A percentile compares a stretch with the other conserved stretches of the same genome.
phyloP scores from a whole-genome alignment of 53 echinoderm and acorn worm genomes.

The Astropecten irregularis region DNA sequence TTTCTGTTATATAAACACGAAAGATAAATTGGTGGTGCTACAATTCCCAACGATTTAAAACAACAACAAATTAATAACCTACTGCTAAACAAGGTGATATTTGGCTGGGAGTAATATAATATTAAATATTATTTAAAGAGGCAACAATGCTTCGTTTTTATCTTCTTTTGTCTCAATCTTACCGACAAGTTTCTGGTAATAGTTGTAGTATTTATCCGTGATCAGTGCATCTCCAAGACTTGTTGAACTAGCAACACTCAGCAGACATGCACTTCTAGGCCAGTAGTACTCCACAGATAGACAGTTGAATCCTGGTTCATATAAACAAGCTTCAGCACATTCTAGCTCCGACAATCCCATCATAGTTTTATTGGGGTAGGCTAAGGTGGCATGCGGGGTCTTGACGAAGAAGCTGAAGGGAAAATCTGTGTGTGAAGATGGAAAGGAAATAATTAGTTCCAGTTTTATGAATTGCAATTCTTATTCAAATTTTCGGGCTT shows the following conservation, averaged over 20 bases:
- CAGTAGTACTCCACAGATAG: constrained; percentile 69
- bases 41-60: too few species aligned
- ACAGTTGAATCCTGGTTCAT: constrained; percentile 56
- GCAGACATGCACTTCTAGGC: constrained; percentile 28
- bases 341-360: constrained; percentile 56
- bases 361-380: constrained; percentile 58
- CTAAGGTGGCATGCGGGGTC: constrained; percentile 22
- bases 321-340: constrained; percentile 68
- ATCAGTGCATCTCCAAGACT: constrained; percentile 31
- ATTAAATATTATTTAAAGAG: too few species aligned
- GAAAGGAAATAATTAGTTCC: neutral
- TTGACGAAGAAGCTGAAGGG: constrained; percentile 84
- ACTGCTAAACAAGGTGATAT: too few species aligned
- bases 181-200: constrained; percentile 73
- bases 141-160: too few species aligned
- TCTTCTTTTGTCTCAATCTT: too few species aligned
- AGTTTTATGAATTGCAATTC: neutral
- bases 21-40: too few species aligned
- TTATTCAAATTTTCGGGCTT: neutral
- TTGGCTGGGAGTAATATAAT: too few species aligned
- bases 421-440: constrained; percentile 58
- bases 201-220: constrained; percentile 61
- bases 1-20: too few species aligned
- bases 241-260: constrained; percentile 48
- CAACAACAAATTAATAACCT: too few species aligned